Percentiles rank a stretch among this genome's conserved stretches.
Evolutionary conservation across 2,113 vertebrate genomes (phyloP).

Genomic region (Numenius arquata): DNA sequence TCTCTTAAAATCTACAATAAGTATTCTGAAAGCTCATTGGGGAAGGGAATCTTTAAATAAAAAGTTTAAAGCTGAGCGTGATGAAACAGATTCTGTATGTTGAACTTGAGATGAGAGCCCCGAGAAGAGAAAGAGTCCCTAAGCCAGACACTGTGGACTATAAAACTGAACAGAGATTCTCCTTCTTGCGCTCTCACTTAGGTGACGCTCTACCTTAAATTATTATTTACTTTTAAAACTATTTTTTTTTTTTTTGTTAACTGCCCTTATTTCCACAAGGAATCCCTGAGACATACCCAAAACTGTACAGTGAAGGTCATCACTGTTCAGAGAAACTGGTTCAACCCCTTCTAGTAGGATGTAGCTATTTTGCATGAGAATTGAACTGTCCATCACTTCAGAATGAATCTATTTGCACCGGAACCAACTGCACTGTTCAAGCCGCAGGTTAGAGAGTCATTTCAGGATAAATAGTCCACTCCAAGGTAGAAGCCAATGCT

Average conservation of each 20-base stretch:
- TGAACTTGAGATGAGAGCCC: slow-evolving; percentile 74
- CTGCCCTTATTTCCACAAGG: slow-evolving; percentile 82
- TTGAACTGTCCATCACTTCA: slow-evolving; percentile 19
- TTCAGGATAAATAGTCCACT: slow-evolving; percentile 56
- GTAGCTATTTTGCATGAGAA: slow-evolving; percentile 48
- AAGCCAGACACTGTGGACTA: slow-evolving; percentile 53
- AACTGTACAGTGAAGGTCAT: slow-evolving; percentile 73
- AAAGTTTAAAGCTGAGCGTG: slow-evolving; percentile 81
- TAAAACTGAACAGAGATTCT: slow-evolving; percentile 63
- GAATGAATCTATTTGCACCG: slow-evolving; percentile 12
- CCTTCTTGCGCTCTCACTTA: slow-evolving; percentile 71
- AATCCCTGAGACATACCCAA: slow-evolving; percentile 86
- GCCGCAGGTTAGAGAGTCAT: slow-evolving; percentile 27
- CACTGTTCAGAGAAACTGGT: slow-evolving; percentile 76
- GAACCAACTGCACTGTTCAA: slow-evolving; percentile 14
- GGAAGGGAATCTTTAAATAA: slow-evolving; percentile 81
- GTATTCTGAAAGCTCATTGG: slow-evolving; percentile 81
- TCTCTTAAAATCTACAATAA: slow-evolving; percentile 86
- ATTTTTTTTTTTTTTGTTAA: slow-evolving; percentile 63
- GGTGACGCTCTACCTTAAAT: slow-evolving; percentile 75
- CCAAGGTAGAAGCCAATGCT: slow-evolving; percentile 43
- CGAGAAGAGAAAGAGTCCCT: slow-evolving; percentile 66
- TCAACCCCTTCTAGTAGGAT: slow-evolving; percentile 65
- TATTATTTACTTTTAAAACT: slow-evolving; percentile 75
- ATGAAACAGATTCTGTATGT: slow-evolving; percentile 69